Evolutionary conservation across 2,888 invertebrate species (phyloP), one percentile per base, ranked within the genome.

Genomic region (Allophyes oxyacanthae): DNA sequence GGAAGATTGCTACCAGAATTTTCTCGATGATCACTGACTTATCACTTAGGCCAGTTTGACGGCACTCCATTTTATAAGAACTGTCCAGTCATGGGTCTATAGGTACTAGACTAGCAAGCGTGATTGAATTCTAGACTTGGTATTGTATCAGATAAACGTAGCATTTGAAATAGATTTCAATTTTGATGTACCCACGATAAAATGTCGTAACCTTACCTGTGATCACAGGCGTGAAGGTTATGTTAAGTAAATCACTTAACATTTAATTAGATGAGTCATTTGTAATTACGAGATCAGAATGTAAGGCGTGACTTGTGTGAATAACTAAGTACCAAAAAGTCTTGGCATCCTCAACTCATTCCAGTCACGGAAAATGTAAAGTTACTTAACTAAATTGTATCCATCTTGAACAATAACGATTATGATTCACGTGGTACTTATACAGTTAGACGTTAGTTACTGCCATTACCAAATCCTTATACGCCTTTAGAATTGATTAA

Each of bases 181-280:
- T 10, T 6, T 34, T 34, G 6, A 32, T n/a, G 1, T n/a, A 32
- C 32, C 5, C 4, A 32, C 10, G 28, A 28, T 28, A 28, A 25
- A n/a, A 20, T 4, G 20, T 15, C 0, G 52, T 52, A 38, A 45
- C 37, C 6, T 44, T 32, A 45, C 26, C 13, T 34, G 13, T 40
- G 37, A 45, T 45, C 34, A 36, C 7, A 38, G 0, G 14, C 57
- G 32, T 62, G 57, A 66, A 66, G 66, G 66, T 57, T 62, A 65
- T 14, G 9, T 45, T 28, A 38, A 34, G n/a, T 13, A 41, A 44
- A 49, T 59, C 48, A 59, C 59, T 40, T 41, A 26, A 50, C 55
- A 50, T 10, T 28, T 45, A 6, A 33, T 44, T 38, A 34, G 53
- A 48, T 63, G 67, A 67, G 33, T 67, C 58, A 67, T 51, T 7